Percentiles rank a stretch among this genome's conserved stretches.
Conservation (phyloP, 2,113 vertebrate genomes). For the Cyanoliseus patagonus region DNA sequence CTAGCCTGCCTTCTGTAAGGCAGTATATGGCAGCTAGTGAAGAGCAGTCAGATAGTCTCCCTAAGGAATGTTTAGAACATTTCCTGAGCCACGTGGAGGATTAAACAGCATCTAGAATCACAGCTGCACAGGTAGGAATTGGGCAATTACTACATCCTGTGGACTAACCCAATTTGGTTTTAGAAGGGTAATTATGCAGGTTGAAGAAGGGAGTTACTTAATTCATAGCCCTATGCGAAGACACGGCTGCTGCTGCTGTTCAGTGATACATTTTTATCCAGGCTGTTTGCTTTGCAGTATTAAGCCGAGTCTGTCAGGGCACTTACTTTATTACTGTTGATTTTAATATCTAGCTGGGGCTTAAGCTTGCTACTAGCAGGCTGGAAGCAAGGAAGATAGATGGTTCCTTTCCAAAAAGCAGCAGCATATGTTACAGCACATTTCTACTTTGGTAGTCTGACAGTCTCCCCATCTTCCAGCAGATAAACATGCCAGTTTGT, state of each 20-base stretch:
- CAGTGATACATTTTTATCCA: background rate
- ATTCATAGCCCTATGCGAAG: background rate
- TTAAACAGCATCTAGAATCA: background rate
- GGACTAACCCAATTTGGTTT: background rate
- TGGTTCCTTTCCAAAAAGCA: background rate
- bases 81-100: background rate
- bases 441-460: background rate
- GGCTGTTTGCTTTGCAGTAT: background rate
- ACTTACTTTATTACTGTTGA: background rate
- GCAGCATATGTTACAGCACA: background rate
- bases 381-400: background rate
- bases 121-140: background rate
- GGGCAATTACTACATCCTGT: background rate
- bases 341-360: background rate
- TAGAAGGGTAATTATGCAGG: background rate
- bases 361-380: background rate
- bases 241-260: background rate
- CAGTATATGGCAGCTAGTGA: background rate
- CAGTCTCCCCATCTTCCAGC: background rate
- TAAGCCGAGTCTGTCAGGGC: background rate
- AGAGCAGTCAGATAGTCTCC: background rate
- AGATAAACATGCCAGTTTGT: background rate
- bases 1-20: background rate
- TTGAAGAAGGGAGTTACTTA: background rate
- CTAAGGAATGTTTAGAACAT: background rate